Base-by-base conservation (phyloP, 2,797 vertebrate genomes). In the Acanthopagrus latus region DNA sequence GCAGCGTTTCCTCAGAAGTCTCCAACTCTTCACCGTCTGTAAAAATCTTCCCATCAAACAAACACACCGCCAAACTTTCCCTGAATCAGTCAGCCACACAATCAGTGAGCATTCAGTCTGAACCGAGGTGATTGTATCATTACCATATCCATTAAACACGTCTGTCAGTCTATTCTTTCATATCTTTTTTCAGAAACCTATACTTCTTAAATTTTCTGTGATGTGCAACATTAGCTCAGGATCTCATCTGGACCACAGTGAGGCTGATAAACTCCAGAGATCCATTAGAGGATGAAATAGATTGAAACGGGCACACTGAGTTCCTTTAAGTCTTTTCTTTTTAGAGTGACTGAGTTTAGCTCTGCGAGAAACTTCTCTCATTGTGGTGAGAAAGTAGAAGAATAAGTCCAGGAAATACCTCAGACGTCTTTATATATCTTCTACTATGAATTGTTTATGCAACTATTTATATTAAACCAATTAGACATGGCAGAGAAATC, bases 261-360 rank as follows among this genome's bases (percentile, higher is more conserved):
- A 80, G 78, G 65, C 86, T 83, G 86, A 85, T 88, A 74, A 91
- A 86, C 74, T 74, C 63, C 63, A 83, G 76, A 78, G 76, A 82
- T 75, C 81, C 77, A 86, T 91, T 87, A 86, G 78, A 84, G 73
- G 86, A 78, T 89, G 68, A 91, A 92, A 87, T 70, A 74, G 86
- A 71, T 86, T 67, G 54, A 52, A 54, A 33, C 7, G 1, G 78
- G 38, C 64, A 74, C 60, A 43, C 55, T 71, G 66, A 83, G 73
- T 71, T 64, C 57, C 57, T 81, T 68, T 62, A 47, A 65, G 68
- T 65, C 65, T 77, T 75, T 73, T 74, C 23, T 71, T 57, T 25
- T 76, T 25, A 65, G 46, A 46, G 27, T 33, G 58, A 52, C 65
- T 27, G 57, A 72, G 64, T 65, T 11, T 41, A 41, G 33, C 33